Base-by-base conservation (phyloP, 2,888 invertebrate genomes). In the Anagyrus pseudococci region DNA sequence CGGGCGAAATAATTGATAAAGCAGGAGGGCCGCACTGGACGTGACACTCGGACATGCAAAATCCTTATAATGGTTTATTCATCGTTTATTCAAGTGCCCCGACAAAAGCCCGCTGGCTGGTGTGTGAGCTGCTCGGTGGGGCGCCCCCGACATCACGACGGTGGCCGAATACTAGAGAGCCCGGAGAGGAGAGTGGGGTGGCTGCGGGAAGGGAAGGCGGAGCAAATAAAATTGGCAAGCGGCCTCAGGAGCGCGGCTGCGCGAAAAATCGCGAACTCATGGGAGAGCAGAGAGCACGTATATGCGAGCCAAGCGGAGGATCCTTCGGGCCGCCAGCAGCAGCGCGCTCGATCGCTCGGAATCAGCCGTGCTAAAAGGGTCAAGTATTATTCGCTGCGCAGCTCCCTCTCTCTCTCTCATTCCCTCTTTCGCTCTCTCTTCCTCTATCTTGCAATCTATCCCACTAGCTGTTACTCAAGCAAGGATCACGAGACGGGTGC, bases 331-430 rank as follows among this genome's bases (percentile, higher is more conserved):
- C n/a, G n/a, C n/a, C n/a, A n/a, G n/a, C n/a, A n/a, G n/a, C 41
- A 33, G 15, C 19, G 15, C 43, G 53, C 7, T n/a, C 13, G 23
- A 40, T 20, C n/a, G 25, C 41, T 7, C 1, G 22, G 17, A 53
- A 53, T 59, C 53, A 13, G 59, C 43, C 37, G 40, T n/a, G 25
- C 43, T 33, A 54, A 60, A 48, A 49, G 49, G 60, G 55, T 55
- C 60, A 61, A 61, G 60, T 49, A 49, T 54, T 46, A 54, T 17
- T 53, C n/a, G 13, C 46, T 6, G 22, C 22, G 20, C 10, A 10
- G 15, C 8, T 23, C 13, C n/a, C 20, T 41, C 44, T 43, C 54
- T 43, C 41, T 43, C 15, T 26, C 54, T 19, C 23, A 25, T 20
- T 44, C 33, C 7, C 46, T 20, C 7, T 20, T 46, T 4, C 17